Percentiles rank a stretch among this genome's conserved stretches.
Conservation (phyloP, 2,113 vertebrate species). For the Hucho hucho region DNA sequence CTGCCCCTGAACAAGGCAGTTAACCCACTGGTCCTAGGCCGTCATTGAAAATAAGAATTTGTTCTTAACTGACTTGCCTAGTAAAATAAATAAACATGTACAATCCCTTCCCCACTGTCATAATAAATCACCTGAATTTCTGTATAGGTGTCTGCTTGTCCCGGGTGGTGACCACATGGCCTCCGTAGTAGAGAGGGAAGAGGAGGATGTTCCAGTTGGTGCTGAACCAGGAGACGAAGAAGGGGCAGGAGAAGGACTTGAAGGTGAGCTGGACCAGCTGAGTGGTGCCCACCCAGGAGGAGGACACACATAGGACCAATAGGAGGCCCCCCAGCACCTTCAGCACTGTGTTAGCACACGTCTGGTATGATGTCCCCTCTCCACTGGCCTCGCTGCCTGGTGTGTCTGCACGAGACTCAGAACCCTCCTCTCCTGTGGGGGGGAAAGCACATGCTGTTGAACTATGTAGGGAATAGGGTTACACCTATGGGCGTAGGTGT, state of each 20-base stretch:
- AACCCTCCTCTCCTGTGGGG: conserved; percentile 85
- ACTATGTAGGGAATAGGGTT: no score
- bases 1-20: no score
- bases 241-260: conserved; percentile 97
- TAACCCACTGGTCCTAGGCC: no score
- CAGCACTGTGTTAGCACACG: conserved; percentile 79
- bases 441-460: conserved; percentile 5
- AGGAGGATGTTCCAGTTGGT: conserved; percentile 99
- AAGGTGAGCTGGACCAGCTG: conserved; percentile 97
- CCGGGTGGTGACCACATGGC: conserved; percentile 85
- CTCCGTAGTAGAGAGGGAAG: conserved; percentile 97
- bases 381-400: conserved; percentile 71
- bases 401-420: conserved; percentile 83
- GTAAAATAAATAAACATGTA: no score
- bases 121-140: conserved; percentile 86
- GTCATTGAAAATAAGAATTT: no score
- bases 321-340: conserved; percentile 92
- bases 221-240: conserved; percentile 99
- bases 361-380: conserved; percentile 77
- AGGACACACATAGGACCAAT: conserved; percentile 92
- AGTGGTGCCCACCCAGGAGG: conserved; percentile 96
- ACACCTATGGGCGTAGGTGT: no score
- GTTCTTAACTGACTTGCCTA: no score
- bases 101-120: background rate
- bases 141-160: conserved; percentile 95